phyloP scores from a whole-genome alignment of 1,140 invertebrate genomes.

The Zophobas morio region DNA sequence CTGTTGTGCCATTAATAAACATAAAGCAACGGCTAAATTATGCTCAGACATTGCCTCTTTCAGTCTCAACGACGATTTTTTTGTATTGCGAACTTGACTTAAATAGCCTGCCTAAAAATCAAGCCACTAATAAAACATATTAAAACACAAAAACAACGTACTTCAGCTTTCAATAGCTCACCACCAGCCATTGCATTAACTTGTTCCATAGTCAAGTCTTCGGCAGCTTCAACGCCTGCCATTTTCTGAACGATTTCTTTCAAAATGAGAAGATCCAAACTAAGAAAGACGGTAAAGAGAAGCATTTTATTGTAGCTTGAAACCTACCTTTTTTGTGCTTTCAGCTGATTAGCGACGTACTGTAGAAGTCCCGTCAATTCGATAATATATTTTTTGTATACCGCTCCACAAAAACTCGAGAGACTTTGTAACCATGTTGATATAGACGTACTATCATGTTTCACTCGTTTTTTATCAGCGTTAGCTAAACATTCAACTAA shows the following conservation, averaged over 20 bases:
- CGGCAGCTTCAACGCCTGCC: slow-evolving; percentile 97
- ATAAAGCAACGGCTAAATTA: slow-evolving; percentile 93
- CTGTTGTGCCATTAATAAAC: slow-evolving; percentile 97
- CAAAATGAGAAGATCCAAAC: slow-evolving; percentile 94
- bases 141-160: slow-evolving; percentile 64
- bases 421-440: slow-evolving; percentile 96
- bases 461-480: slow-evolving; percentile 82
- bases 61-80: slow-evolving; percentile 94
- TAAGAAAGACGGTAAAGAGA: slow-evolving; percentile 68
- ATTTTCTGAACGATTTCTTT: slow-evolving; percentile 99
- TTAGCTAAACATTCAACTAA: slow-evolving; percentile 92
- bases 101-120: slow-evolving; percentile 90
- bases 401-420: slow-evolving; percentile 93
- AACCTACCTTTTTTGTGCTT: slow-evolving; percentile 91
- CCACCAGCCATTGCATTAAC: slow-evolving; percentile 97
- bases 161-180: slow-evolving; percentile 94
- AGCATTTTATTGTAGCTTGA: not conserved
- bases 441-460: slow-evolving; percentile 94
- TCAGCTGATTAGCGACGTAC: slow-evolving; percentile 97
- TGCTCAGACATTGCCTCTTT: slow-evolving; percentile 93
- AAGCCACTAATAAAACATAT: slow-evolving; percentile 19
- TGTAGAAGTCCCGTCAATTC: slow-evolving; percentile 96
- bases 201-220: slow-evolving; percentile 97
- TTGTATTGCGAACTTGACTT: slow-evolving; percentile 96
- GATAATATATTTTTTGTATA: slow-evolving; percentile 98